Percentiles rank a stretch among this genome's conserved stretches.
These are phyloP conservation scores for Monopterus albus DNA, from an alignment of 2,113 vertebrate genomes.

Conservation along the genomic window DNA sequence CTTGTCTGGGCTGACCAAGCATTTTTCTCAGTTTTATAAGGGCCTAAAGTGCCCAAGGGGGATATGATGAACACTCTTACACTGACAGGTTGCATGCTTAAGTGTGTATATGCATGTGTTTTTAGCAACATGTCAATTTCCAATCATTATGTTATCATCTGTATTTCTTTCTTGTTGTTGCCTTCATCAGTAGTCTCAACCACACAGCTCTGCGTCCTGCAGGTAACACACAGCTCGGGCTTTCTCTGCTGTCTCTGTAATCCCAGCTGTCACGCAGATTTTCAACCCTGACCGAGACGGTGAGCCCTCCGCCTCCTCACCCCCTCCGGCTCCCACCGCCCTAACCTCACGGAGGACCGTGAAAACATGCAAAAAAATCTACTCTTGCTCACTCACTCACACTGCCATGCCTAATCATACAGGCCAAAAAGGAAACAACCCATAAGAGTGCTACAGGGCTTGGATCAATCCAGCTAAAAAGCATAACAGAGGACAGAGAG, in stretches of 20 bases:
- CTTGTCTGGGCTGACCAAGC: conserved; percentile 62
- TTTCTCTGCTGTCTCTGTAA: conserved; percentile 38
- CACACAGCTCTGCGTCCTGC: conserved; percentile 12
- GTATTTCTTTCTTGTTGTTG: not conserved
- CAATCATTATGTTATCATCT: not conserved
- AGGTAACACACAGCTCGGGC: conserved; percentile 34
- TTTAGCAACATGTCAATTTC: conserved; percentile 20
- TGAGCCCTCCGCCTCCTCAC: conserved; percentile 39
- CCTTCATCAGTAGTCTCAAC: conserved; percentile 35
- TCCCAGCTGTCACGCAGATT: conserved; percentile 59
- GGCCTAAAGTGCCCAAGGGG: conserved; percentile 30
- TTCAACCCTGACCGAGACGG: conserved; percentile 35
- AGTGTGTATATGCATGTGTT: conserved; percentile 2
- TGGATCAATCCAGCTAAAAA: conserved; percentile 58
- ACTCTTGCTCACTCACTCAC: conserved; percentile 31
- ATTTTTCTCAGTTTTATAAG: conserved; percentile 58
- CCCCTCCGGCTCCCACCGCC: conserved; percentile 22
- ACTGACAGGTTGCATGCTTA: conserved; percentile 26
- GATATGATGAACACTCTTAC: conserved; percentile 28
- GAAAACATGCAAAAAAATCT: conserved; percentile 66
- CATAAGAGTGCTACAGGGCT: conserved; percentile 36
- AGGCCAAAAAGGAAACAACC: conserved; percentile 39
- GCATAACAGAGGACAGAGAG: conserved; percentile 45
- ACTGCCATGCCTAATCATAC: conserved; percentile 56
- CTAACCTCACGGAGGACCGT: conserved; percentile 33